A percentile compares a stretch with the other conserved stretches of the same genome.
phyloP scores from a whole-genome alignment of 2,888 invertebrate species.

The Mythimna albipuncta region DNA sequence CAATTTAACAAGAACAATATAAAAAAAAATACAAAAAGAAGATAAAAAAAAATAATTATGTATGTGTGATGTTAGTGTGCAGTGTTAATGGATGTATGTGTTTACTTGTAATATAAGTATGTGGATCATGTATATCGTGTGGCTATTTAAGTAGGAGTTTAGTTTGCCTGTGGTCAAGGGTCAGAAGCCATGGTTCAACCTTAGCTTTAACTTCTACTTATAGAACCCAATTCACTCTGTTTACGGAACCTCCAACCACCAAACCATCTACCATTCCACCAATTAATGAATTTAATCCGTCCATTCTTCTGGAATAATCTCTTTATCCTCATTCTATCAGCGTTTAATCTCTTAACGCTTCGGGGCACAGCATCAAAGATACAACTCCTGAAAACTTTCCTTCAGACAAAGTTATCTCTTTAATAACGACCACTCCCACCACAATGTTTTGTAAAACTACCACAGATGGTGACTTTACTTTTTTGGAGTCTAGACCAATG shows the following conservation, averaged over 20 bases:
- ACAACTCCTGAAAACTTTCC: slow-evolving; percentile 17
- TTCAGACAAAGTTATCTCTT: slow-evolving; percentile 5
- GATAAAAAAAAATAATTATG: no score
- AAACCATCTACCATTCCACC: not conserved
- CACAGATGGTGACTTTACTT: not conserved
- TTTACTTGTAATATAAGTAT: no score
- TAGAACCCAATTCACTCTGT: not conserved
- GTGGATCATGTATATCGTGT: no score
- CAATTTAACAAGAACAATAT: no score
- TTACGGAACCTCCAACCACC: not conserved
- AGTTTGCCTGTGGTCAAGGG: no score
- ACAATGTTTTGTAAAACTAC: not conserved
- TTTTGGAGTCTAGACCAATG: slow-evolving; percentile 1
- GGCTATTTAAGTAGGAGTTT: no score
- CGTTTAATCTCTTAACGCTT: slow-evolving; percentile 28
- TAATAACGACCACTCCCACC: slow-evolving; percentile 7
- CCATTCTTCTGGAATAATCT: slow-evolving; percentile 11
- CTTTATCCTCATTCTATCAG: slow-evolving; percentile 17
- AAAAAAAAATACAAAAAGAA: no score
- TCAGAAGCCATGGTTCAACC: no score
- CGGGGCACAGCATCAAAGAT: slow-evolving; percentile 30
- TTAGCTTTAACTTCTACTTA: no score
- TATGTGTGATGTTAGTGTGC: no score
- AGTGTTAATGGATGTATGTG: no score
- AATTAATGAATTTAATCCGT: slow-evolving; percentile 16